Base-by-base conservation (phyloP, 2,888 invertebrate genomes). In the Unio pictorum region DNA sequence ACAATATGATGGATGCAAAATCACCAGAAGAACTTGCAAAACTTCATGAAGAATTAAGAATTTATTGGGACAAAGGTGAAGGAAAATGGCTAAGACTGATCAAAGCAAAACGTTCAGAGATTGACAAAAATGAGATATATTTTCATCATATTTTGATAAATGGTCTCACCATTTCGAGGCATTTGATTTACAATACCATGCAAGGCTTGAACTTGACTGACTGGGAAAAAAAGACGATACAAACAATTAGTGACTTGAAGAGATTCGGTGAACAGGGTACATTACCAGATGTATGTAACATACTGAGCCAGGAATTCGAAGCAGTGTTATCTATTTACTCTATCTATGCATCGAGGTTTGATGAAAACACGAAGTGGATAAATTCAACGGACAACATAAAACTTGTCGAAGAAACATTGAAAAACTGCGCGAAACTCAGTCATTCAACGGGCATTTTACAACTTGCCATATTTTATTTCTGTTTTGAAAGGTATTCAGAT, bases 1-100 rank as follows among this genome's bases (percentile, higher is more conserved):
- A 66, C 17, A 66, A 66, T 55, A 66, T 66, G 66, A 66, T 66
- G 54, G 66, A 61, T 60, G 55, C 66, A n/a, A 60, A 60, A 34
- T 34, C 45, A 34, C 5, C 45, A 55, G 0, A 54, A 4, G 45
- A 15, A 60, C 45, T 66, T 17, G 45, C 54, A 20, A 7, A 18
- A 0, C 55, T 66, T 23, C 26, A 17, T 54, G n/a, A 20, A 18
- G 66, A 66, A 15, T 15, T 66, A 23, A 23, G 1, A 18, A 60
- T 4, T 1, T 66, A 54, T 28, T 7, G 54, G 54, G 4, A 18
- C 55, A 34, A 60, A 23, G 59, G 60, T 20, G 5, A 23, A 2
- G 8, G 5, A 11, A 45, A 45, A 62, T 62, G 54, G 62, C 15
- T 1, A 45, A 15, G 23, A 3, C 8, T 62, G 4, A 45, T 62